Evolutionary conservation across 2,113 vertebrate genomes (phyloP).

Genomic region (Salvelinus alpinus): DNA sequence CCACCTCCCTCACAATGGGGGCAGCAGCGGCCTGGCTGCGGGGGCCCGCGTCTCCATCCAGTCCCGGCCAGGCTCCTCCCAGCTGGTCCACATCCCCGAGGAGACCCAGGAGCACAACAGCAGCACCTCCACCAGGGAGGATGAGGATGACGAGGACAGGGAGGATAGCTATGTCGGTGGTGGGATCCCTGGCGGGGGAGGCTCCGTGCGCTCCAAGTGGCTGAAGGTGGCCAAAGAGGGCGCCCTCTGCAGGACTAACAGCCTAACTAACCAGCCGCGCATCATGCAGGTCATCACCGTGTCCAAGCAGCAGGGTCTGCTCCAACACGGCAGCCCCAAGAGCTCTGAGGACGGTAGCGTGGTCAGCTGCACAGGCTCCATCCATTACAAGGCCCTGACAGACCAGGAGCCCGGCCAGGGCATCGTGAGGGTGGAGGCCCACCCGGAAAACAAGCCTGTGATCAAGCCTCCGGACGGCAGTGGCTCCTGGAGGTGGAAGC

Average conservation of each 20-base stretch:
- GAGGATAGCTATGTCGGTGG: slow-evolving; percentile 65
- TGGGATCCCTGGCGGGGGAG: slow-evolving; percentile 49
- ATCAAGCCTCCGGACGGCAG: slow-evolving; percentile 91
- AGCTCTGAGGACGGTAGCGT: slow-evolving; percentile 83
- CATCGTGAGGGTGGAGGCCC: slow-evolving; percentile 90
- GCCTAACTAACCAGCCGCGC: slow-evolving; percentile 86
- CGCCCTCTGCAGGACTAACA: slow-evolving; percentile 74
- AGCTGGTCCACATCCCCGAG: slow-evolving; percentile 96
- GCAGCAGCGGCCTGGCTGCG: slow-evolving; percentile 72
- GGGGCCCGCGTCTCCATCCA: slow-evolving; percentile 88
- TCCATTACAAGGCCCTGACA: slow-evolving; percentile 88
- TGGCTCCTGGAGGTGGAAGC: slow-evolving; percentile 95
- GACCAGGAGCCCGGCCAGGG: slow-evolving; percentile 75
- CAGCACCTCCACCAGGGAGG: slow-evolving; percentile 38
- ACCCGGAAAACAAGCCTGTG: slow-evolving; percentile 88
- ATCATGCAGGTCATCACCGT: slow-evolving; percentile 89
- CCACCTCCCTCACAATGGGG: slow-evolving; percentile 60
- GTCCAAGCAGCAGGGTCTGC: slow-evolving; percentile 94
- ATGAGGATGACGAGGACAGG: slow-evolving; percentile 74
- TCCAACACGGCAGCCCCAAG: slow-evolving; percentile 79
- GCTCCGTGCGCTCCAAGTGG: slow-evolving; percentile 94
- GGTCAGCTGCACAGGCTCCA: slow-evolving; percentile 88
- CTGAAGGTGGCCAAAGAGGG: slow-evolving; percentile 92
- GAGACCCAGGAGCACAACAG: slow-evolving; percentile 82
- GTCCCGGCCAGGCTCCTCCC: slow-evolving; percentile 91